phyloP scores from a whole-genome alignment of 2,888 invertebrate genomes.

The Romanomermis culicivorax region DNA sequence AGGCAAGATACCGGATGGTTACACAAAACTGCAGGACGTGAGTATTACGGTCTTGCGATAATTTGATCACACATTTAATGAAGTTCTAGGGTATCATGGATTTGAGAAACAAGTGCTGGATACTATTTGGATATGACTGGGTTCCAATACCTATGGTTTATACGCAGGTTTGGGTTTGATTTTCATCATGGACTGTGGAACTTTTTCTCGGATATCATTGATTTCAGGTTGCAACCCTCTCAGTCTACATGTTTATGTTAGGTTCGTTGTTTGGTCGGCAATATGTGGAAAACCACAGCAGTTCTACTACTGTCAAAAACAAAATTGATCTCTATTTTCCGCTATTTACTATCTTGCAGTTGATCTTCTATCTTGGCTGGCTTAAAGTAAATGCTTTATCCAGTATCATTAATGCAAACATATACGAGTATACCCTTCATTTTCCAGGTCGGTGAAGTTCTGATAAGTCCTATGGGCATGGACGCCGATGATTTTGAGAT shows the following conservation, averaged over 20 bases:
- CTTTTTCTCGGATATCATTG: background rate
- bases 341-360: background rate
- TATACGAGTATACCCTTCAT: background rate
- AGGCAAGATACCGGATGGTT: background rate
- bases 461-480: constrained; percentile 1
- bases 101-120: constrained; percentile 1
- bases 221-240: background rate
- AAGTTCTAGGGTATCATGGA: background rate
- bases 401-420: background rate
- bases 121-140: constrained; percentile 1
- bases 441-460: background rate
- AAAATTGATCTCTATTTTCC: background rate
- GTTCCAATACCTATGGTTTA: constrained; percentile 3
- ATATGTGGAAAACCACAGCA: background rate
- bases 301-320: background rate
- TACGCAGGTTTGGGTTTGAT: constrained; percentile 2
- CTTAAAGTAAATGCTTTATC: background rate
- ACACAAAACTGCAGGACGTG: background rate
- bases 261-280: background rate
- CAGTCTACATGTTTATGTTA: constrained; percentile 4
- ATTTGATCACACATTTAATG: background rate
- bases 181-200: background rate
- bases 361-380: constrained; percentile 1
- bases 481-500: background rate
- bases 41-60: background rate